Evolutionary conservation across 2,113 vertebrate species (phyloP).

Genomic region (Pomatostomus ruficeps): DNA sequence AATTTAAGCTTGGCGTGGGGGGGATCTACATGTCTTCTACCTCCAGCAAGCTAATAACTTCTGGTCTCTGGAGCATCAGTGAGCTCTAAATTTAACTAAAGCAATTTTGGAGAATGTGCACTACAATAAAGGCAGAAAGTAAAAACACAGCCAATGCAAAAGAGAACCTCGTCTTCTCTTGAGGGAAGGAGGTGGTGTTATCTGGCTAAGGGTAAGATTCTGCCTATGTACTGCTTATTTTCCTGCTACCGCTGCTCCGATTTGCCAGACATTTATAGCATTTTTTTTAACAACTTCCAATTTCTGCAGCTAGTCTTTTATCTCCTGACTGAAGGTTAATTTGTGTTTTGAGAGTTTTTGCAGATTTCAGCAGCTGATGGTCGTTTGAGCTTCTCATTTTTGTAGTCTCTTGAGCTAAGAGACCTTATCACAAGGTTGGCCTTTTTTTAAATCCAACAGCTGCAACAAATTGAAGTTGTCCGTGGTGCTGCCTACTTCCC

Average conservation of each 20-base stretch:
- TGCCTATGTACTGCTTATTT: slow-evolving; percentile 11
- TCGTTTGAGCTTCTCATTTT: slow-evolving; percentile 6
- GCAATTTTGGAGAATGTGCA: not conserved
- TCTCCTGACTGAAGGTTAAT: slow-evolving; percentile 50
- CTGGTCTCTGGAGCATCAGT: not conserved
- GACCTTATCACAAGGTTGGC: slow-evolving; percentile 29
- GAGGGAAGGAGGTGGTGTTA: slow-evolving; percentile 1
- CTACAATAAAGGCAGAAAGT: not conserved
- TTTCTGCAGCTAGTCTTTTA: slow-evolving; percentile 41
- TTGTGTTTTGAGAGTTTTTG: slow-evolving; percentile 45
- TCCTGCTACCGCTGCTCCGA: not conserved
- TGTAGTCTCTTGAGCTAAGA: not conserved
- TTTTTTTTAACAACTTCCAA: slow-evolving; percentile 8
- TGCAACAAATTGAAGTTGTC: slow-evolving; percentile 4
- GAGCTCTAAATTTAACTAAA: not conserved
- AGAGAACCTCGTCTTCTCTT: not conserved
- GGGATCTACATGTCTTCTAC: not conserved
- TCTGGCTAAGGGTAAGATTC: not conserved
- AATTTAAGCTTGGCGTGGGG: not conserved
- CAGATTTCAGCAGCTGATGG: slow-evolving; percentile 48
- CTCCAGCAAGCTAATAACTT: not conserved
- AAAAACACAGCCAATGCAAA: not conserved
- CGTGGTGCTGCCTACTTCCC: not conserved
- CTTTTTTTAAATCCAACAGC: not conserved
- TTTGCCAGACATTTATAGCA: slow-evolving; percentile 9